phyloP scores from a whole-genome alignment of 2,797 vertebrate species.

The Lacerta bilineata region DNA sequence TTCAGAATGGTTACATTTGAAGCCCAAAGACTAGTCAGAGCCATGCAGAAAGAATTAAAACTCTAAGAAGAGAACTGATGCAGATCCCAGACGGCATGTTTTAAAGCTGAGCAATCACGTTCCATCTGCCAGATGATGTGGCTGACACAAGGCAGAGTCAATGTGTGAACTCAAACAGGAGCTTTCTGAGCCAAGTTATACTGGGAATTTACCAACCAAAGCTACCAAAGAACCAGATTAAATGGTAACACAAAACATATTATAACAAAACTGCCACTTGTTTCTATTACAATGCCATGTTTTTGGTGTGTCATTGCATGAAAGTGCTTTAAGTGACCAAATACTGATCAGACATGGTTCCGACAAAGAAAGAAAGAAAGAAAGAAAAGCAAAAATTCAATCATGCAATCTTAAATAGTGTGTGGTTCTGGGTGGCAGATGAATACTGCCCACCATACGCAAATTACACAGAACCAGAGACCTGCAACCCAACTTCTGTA shows the following conservation, averaged over 20 bases:
- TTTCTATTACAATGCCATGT: background rate
- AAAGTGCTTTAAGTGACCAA: background rate
- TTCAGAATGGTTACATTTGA: constrained; percentile 22
- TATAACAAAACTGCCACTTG: background rate
- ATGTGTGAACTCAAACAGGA: background rate
- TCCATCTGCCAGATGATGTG: background rate
- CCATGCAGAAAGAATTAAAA: background rate
- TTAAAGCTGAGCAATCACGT: background rate
- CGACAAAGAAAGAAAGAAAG: background rate
- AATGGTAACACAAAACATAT: background rate
- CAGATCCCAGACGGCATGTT: background rate
- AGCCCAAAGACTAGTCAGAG: background rate
- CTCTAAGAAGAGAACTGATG: background rate
- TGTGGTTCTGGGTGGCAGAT: background rate
- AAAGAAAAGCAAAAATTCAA: too few relatives aligned
- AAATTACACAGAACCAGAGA: background rate
- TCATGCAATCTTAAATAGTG: background rate
- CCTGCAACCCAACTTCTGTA: background rate
- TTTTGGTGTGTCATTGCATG: background rate
- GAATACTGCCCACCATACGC: background rate
- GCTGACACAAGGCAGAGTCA: background rate
- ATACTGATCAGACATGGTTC: background rate
- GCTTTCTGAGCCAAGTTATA: background rate
- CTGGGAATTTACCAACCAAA: background rate
- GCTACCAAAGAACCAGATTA: background rate